Evolutionary conservation across 2,888 invertebrate genomes (phyloP), one percentile per base, ranked within the genome.

Genomic region (Leptopilina drosophilae): DNA sequence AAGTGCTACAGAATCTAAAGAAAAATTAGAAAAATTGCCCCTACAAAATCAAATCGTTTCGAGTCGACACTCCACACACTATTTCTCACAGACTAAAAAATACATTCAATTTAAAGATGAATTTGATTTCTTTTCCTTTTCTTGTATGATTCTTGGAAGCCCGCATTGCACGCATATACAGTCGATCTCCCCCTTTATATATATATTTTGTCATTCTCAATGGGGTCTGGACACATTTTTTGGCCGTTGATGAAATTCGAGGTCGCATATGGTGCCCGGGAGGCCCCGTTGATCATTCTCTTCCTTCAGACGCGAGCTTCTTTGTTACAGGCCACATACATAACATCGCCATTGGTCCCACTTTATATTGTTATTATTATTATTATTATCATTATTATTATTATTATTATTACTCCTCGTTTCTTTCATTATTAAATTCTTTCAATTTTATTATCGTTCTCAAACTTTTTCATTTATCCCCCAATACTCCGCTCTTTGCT

Each of bases 201-300:
- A 26, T 80, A 79, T 82, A 84, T 82, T 82, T 80, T 78, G 75
- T 76, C 77, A 76, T 67, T 59, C 59, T 64, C 79, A 53, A 56
- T 75, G 64, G 73, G 80, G 81, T 73, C 75, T 8, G 59, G 59
- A 7, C 62, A 15, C 4, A 33, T 56, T 73, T 8, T 73, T 26
- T 9, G 56, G 5, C 73, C 56, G 26, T 73, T 76, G 80, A 81
- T 82, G 84, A 84, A 84, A 84, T 81, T 81, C 82, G 84, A 84
- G 82, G 83, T 80, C 82, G 64, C 42, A 81, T 75, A 80, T 76
- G 78, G 78, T 80, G 80, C 79, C 77, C 79, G 77, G 73, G 73
- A 80, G 79, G 79, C 81, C 80, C 65, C 77, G 82, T 76, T 66
- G 75, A 80, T 77, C 33, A 56, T 73, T 33, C 69, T 49, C 69